These are phyloP conservation scores for Aelia acuminata DNA, from an alignment of 2,888 invertebrate genomes.

Conservation along the genomic window DNA sequence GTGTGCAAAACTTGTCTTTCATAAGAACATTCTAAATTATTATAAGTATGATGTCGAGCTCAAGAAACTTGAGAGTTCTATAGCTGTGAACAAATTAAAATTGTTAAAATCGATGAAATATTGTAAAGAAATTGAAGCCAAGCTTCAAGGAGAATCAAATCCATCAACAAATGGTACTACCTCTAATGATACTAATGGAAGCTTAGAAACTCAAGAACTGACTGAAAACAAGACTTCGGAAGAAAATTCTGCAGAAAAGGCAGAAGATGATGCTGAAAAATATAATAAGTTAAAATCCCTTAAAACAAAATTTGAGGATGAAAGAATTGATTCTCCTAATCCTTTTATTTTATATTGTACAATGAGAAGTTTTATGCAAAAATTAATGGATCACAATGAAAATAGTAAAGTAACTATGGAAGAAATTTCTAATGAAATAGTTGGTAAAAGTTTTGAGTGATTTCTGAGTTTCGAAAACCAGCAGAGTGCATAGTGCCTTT, in stretches of 20 bases:
- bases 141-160: slow-evolving; percentile 19
- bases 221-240: slow-evolving; percentile 27
- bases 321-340: slow-evolving; percentile 65
- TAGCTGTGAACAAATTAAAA: slow-evolving; percentile 62
- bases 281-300: slow-evolving; percentile 62
- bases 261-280: slow-evolving; percentile 59
- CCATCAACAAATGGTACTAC: neutral
- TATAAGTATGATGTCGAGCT: slow-evolving; percentile 62
- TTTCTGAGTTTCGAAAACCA: neutral
- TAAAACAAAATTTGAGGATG: slow-evolving; percentile 65
- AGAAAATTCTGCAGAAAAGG: slow-evolving; percentile 53
- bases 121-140: slow-evolving; percentile 63
- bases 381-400: slow-evolving; percentile 50
- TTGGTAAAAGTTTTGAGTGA: slow-evolving; percentile 54
- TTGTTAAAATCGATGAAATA: slow-evolving; percentile 61
- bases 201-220: slow-evolving; percentile 39
- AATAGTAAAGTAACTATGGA: slow-evolving; percentile 42
- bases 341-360: slow-evolving; percentile 64
- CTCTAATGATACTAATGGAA: slow-evolving; percentile 6
- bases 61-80: slow-evolving; percentile 62
- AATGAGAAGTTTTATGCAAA: slow-evolving; percentile 61
- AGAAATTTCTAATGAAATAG: slow-evolving; percentile 47
- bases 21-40: slow-evolving; percentile 62
- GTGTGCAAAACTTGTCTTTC: slow-evolving; percentile 58
- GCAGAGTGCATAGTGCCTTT: slow-evolving; percentile 43